Base-by-base conservation (phyloP, 2,113 vertebrate species). In the Chloroceryle aenea region DNA sequence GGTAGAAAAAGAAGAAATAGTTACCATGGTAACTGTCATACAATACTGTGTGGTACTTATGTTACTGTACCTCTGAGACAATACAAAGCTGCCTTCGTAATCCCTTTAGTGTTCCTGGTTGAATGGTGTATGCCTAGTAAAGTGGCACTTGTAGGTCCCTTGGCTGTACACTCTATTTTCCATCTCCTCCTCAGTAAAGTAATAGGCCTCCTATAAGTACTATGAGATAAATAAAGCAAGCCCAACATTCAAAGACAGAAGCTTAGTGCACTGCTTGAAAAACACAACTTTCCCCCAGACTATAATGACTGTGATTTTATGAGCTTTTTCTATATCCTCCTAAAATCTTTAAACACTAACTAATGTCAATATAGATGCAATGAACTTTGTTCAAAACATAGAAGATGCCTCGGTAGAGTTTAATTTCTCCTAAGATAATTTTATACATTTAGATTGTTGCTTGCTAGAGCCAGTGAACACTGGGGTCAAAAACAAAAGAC, bases 1-100 rank as follows among this genome's bases (percentile, higher is more conserved):
- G 9, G 62, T 64, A 82, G 85, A 53, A 61, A 76, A 82, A 90
- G 67, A 82, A 9, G 11, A 79, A 94, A 67, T 62, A 61, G 93
- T 97, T 94, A 5, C 97, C 76, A 97, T 97, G 76, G 97, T 38
- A 97, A 97, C 97, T 90, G 88, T 93, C 84, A 91, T 90, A 85
- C 85, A 82, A 85, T 88, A 76, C 85, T 82, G 79, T 14, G 22
- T 85, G 66, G 55, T 80, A 72, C 85, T 92, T 87, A 59, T 90
- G 85, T 96, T 96, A 93, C 90, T 83, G 75, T 94, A 73, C 92
- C 73, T 93, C 84, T 84, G 96, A 96, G 94, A 96, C 80, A 96
- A 95, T 81, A 77, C 68, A 93, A 76, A 96, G 78, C 86, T 94
- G 67, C 82, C 52, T 82, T 55, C 94, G 85, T 90, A 95, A 97